Evolutionary conservation across 2,113 vertebrate species (phyloP), one percentile per base, ranked within the genome.

Genomic region (Triplophysa tibetana): DNA sequence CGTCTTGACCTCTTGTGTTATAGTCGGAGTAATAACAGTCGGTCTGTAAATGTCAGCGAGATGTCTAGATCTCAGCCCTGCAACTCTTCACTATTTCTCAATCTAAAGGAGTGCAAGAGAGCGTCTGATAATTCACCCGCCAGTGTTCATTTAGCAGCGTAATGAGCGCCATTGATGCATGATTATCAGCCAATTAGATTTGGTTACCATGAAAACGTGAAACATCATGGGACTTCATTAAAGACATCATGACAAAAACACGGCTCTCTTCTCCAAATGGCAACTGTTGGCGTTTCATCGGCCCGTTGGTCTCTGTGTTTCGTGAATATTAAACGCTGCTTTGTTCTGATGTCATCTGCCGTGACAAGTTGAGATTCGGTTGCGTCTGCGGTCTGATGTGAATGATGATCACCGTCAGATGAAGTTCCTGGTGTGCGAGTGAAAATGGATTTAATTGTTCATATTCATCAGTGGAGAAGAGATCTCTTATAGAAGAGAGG

Each of bases 151-250:
- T 90, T 90, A 79, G 85, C 83, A 77, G 82, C 85, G 85, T 91
- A 90, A 93, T 92, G 89, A 91, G 84, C 88, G 87, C 88, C 89
- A 87, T 84, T 63, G 84, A 85, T 88, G 90, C 91, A 91, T 92
- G 88, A 87, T 91, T 86, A 91, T 90, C 88, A 85, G 86, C 83
- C 90, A 91, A 93, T 93, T 92, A 91, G 90, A 89, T 88, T 90
- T 86, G 85, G 91, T 91, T 92, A 89, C 89, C 86, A 89, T 90
- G 90, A 90, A 91, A 89, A 90, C 87, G 86, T 77, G 72, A 85
- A 86, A 85, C 88, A 90, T 90, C 87, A 86, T 81, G 87, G 89
- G 89, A 91, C 87, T 82, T 87, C 81, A 90, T 92, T 92, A 90
- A 84, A 84, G 79, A 43, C 41, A 33, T 8, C 74, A 77, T 64